These are phyloP conservation scores for Drosophila bocki DNA, from an alignment of 1,140 invertebrate genomes.

Conservation along the genomic window DNA sequence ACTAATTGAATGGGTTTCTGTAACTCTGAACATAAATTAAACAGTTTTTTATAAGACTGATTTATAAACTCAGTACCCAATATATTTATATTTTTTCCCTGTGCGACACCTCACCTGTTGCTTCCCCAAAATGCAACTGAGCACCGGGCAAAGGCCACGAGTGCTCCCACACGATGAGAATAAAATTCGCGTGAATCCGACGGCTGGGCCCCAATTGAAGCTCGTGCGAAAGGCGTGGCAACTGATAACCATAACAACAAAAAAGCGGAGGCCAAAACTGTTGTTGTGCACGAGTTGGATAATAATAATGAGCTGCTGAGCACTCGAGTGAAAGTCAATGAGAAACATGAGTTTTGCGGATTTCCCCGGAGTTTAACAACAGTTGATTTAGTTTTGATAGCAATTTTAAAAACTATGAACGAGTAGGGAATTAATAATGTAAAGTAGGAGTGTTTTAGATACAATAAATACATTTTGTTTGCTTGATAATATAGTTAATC, in stretches of 20 bases:
- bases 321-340: constrained; percentile 39
- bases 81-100: not conserved
- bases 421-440: not conserved
- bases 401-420: not conserved
- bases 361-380: constrained; percentile 13
- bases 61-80: not conserved
- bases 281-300: constrained; percentile 21
- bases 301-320: constrained; percentile 33
- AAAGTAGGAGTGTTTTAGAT: not conserved
- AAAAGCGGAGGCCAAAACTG: not conserved
- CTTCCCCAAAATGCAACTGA: constrained; percentile 21
- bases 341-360: constrained; percentile 3
- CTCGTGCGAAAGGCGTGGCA: constrained; percentile 28
- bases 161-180: constrained; percentile 21
- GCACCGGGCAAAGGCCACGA: constrained; percentile 29
- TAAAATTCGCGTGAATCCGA: constrained; percentile 34
- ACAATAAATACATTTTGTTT: not conserved
- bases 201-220: constrained; percentile 4
- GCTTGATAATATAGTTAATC: not conserved
- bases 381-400: constrained; percentile 16
- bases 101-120: constrained; percentile 27
- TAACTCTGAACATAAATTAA: no score
- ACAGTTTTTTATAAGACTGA: not conserved
- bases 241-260: constrained; percentile 45
- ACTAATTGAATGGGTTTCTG: no score